Evolutionary conservation across 2,888 invertebrate genomes (phyloP), one percentile per base, ranked within the genome.

Genomic region (Lamellibrachia satsuma): DNA sequence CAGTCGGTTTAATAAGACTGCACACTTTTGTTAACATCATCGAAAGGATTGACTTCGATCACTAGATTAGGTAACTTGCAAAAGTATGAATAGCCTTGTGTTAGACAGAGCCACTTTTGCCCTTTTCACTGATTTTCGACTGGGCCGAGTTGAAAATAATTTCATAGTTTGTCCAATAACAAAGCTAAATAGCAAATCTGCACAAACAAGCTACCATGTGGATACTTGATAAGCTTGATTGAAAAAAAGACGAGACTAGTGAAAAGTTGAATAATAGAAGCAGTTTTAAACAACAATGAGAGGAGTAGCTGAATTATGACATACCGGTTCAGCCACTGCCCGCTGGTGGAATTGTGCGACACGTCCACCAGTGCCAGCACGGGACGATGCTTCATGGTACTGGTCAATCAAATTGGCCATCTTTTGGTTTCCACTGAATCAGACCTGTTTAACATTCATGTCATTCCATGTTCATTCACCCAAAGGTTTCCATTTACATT

Each of bases 351-450:
- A n/a, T 6, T 75, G 75, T 22, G 75, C 22, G 4, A 75, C 75
- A 75, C 22, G 75, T 75, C 75, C 75, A 75, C 75, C 75, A 22
- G 22, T n/a, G 22, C 75, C 75, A 75, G 75, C 22, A 6, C 75
- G 75, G 75, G 75, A 75, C 75, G 75, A 75, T 6, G 75, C 75
- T 75, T 75, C 75, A 75, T 75, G 75, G n/a, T 75, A 75, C 6
- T 75, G 75, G 75, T 75, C 75, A 75, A 75, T 75, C 75, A 75
- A 75, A 22, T 75, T 75, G 75, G 75, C 75, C 75, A 75, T 75
- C 55, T 55, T 55, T 55, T 55, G 55, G 55, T 55, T 55, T 55
- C 55, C 75, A 22, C 75, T 75, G 22, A 75, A 75, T 75, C 75
- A 75, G 22, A 75, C 75, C 22, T 55, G 55, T 55, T 55, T 3